Evolutionary conservation across 1,140 invertebrate genomes (phyloP), one percentile per base, ranked within the genome.

Genomic region (Leptonema lineaticorne): DNA sequence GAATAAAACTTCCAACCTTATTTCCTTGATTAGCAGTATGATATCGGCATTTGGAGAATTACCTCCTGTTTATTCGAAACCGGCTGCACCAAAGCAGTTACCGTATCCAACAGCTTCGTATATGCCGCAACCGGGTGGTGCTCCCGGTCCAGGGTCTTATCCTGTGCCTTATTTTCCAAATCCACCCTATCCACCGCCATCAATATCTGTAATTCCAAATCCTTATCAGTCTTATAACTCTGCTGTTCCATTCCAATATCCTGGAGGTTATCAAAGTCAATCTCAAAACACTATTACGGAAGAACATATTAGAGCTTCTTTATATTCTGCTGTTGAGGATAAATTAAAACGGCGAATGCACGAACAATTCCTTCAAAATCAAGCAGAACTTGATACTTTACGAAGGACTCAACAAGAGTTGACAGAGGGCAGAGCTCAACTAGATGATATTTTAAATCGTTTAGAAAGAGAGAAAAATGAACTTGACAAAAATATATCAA

Each of bases 281-380:
- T 68, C 45, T 62, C 64, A 50, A 20, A 60, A 59, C 28, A 96
- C 94, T 14, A 96, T 98, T 46, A 93, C 94, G 45, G 94, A 97
- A 76, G 95, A 97, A 76, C 95, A 98, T 77, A 94, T 99, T 53
- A 89, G 93, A 75, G 93, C 92, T 45, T 98, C 96, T 24, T 81
- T 99, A 8, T 79, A 98, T 1, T 95, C 94, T 56, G 97, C 96
- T 16, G 93, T 98, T 0, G 94, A 97, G 81, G 96, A 99, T 77
- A 97, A 97, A 83, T 74, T 99, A 59, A 88, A 90, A 74, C 84
- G 93, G 64, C 86, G 91, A 67, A 84, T 98, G 46, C 89, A 92
- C 69, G 96, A 99, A 77, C 90, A 93, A 75, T 92, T 92, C 73
- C 91, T 90, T 69, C 93, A 96, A 78, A 88, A 92, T 72, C 87